Conservation (phyloP, 2,888 invertebrate genomes). For the Artemia sinica region DNA sequence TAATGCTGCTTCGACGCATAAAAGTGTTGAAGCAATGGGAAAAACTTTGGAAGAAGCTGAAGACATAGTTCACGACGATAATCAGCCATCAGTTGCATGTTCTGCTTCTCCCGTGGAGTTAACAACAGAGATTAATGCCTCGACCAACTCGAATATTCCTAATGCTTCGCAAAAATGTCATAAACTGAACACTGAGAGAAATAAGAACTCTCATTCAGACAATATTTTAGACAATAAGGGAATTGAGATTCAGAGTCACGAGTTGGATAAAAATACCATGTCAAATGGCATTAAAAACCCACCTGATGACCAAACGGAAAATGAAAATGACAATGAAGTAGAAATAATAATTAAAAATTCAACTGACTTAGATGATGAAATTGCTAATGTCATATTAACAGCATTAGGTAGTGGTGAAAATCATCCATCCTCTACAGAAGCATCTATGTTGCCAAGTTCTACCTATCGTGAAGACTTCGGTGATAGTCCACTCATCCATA, state of each 20-base stretch:
- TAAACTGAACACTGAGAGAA: no score
- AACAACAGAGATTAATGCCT: no score
- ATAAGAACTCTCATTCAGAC: no score
- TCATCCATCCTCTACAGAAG: background rate
- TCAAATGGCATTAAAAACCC: no score
- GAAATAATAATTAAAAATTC: conserved; percentile 4
- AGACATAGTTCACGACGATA: background rate
- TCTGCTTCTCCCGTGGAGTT: no score
- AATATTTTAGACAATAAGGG: no score
- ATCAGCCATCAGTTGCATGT: no score
- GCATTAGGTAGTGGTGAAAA: background rate
- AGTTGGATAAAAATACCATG: no score
- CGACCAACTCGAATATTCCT: no score
- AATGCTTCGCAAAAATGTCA: no score
- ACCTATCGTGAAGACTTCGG: background rate
- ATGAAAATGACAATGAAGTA: conserved; percentile 12
- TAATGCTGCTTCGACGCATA: background rate
- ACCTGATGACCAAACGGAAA: background rate
- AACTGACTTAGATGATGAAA: background rate
- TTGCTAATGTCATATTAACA: background rate
- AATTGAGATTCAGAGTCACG: no score
- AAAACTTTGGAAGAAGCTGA: conserved; percentile 8
- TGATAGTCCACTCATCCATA: no score
- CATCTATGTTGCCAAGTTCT: background rate
- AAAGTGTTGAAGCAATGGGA: conserved; percentile 1